These are phyloP conservation scores for Ferdinandea cuprea DNA, from an alignment of 2,888 invertebrate genomes.

Conservation along the genomic window DNA sequence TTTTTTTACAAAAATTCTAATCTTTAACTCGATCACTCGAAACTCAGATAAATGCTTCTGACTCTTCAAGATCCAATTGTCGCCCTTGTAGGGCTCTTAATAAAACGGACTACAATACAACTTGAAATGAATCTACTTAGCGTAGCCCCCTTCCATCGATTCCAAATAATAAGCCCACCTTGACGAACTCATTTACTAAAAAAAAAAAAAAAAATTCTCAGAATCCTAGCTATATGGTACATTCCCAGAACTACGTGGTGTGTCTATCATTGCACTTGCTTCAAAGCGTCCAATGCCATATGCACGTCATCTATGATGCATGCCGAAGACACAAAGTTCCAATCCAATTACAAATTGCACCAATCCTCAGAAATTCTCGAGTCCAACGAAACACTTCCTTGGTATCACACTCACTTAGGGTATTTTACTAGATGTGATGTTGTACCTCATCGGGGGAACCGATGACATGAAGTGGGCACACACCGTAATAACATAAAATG, in stretches of 20 bases:
- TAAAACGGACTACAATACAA: neutral
- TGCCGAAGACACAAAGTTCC: neutral
- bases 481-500: constrained; percentile 55
- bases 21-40: too few species aligned
- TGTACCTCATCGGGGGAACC: constrained; percentile 25
- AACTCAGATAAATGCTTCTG: too few species aligned
- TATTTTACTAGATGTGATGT: constrained; percentile 14
- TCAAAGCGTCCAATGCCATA: constrained; percentile 26
- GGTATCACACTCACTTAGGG: constrained; percentile 36
- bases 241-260: constrained; percentile 46
- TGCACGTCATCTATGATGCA: constrained; percentile 12
- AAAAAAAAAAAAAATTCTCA: constrained; percentile 13
- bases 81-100: neutral
- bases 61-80: too few species aligned
- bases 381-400: constrained; percentile 49
- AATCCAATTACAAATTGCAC: constrained; percentile 34
- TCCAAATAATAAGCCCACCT: constrained; percentile 36
- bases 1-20: too few species aligned
- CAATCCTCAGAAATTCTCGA: constrained; percentile 35
- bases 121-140: constrained; percentile 7
- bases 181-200: constrained; percentile 35
- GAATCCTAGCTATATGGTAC: constrained; percentile 2
- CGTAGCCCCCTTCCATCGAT: neutral
- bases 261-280: neutral
- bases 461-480: constrained; percentile 62